Base-by-base conservation (phyloP, 1,140 invertebrate genomes). In the Hyposmocoma kahamanoa region DNA sequence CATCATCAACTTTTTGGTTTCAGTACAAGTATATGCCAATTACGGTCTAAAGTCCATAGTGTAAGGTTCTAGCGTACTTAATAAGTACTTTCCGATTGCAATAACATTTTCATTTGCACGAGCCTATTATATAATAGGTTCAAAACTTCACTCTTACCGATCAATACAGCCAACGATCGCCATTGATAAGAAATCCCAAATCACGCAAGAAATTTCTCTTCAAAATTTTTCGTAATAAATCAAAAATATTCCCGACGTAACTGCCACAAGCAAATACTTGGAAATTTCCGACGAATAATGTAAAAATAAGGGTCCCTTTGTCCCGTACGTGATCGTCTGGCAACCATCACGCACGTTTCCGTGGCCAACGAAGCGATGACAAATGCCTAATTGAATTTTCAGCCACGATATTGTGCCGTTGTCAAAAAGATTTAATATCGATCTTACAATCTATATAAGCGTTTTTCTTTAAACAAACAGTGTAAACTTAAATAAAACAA, bases 371-470 rank as follows among this genome's bases (percentile, higher is more conserved):
- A 61, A 66, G 60, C 64, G 62, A 62, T 62, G 61, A 72, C 68
- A 70, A 72, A 74, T 73, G 60, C 61, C 73, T 77, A 74, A 77
- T 77, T 77, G 68, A 77, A 77, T 73, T 71, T 70, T 67, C 62
- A 76, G 59, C 59, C 52, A 56, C 62, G 48, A 64, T 71, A 66
- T 67, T 72, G 72, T 63, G 52, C 42, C 51, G 43, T 47, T 47
- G 55, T 57, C 53, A 42, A 56, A 63, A 67, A 69, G 57, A 67
- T 72, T 69, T 69, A 65, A n/a, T n/a, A n/a, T 64, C 58, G 5
- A 18, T 39, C 53, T 53, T 49, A 50, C 43, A 45, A 34, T 50
- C 50, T 49, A 41, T 52, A 22, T n/a, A 38, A n/a, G 17, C 19
- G 21, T 13, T 52, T 57, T 26, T 10, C 32, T 36, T 5, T 36